A percentile compares a stretch with the other conserved stretches of the same genome.
Evolutionary conservation across 2,888 invertebrate genomes (phyloP).

Genomic region (Venusia cambrica): DNA sequence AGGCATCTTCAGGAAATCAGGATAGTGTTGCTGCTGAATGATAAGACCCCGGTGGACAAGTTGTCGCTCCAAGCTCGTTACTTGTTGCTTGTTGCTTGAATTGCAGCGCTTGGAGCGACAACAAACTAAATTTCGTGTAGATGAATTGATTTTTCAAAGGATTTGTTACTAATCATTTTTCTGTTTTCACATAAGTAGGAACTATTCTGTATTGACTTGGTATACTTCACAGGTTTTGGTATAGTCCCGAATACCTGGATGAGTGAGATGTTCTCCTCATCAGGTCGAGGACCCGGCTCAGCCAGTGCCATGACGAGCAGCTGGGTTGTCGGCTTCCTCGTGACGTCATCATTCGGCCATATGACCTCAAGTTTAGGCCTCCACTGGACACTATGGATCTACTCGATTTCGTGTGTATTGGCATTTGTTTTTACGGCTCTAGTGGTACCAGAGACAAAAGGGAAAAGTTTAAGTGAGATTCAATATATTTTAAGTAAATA

Average conservation of each 20-base stretch:
- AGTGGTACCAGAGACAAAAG: slow-evolving; percentile 84
- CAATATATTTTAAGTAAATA: slow-evolving; percentile 66
- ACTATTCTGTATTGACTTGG: too few relatives aligned
- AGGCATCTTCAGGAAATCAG: too few relatives aligned
- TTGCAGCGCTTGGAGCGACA: too few relatives aligned
- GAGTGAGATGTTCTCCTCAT: slow-evolving; percentile 34
- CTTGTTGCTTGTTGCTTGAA: too few relatives aligned
- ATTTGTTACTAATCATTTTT: too few relatives aligned
- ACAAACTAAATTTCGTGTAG: too few relatives aligned
- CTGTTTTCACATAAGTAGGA: too few relatives aligned
- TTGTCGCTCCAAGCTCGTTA: too few relatives aligned
- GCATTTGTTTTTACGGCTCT: slow-evolving; percentile 19
- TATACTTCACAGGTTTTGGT: slow-evolving; percentile 14
- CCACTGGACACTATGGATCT: slow-evolving; percentile 19
- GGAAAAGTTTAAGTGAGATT: slow-evolving; percentile 87
- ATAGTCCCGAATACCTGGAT: slow-evolving; percentile 21
- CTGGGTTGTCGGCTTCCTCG: slow-evolving; percentile 11
- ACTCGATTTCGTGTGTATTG: slow-evolving; percentile 14
- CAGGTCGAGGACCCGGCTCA: slow-evolving; percentile 19
- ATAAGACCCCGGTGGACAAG: too few relatives aligned
- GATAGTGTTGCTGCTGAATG: too few relatives aligned
- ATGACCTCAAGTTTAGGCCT: slow-evolving; percentile 12
- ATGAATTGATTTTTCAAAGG: too few relatives aligned
- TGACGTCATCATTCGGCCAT: slow-evolving; percentile 10
- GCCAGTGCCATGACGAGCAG: background rate